phyloP scores from a whole-genome alignment of 2,113 vertebrate species.

The Opisthocomus hoazin region DNA sequence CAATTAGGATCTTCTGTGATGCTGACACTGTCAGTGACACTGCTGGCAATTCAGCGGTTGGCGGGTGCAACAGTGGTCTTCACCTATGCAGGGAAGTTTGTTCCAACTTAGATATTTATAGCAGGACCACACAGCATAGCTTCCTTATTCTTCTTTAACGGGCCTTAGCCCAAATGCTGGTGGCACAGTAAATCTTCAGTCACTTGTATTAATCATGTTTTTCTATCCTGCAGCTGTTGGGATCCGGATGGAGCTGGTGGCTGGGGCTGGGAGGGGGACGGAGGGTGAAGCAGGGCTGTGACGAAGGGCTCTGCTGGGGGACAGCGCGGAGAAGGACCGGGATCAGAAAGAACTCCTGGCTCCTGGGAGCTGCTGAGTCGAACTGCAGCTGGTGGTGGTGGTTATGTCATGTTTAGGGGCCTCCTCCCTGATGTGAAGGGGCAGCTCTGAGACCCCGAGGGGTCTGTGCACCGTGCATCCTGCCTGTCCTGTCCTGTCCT shows the following conservation, averaged over 20 bases:
- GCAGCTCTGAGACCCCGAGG: not conserved
- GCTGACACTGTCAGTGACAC: not conserved
- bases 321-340: not conserved
- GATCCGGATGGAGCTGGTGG: not conserved
- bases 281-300: not conserved
- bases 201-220: not conserved
- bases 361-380: not conserved
- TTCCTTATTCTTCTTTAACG: not conserved
- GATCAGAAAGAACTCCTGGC: not conserved
- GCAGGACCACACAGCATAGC: not conserved
- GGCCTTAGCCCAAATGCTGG: not conserved
- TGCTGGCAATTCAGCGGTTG: not conserved
- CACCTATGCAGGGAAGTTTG: not conserved
- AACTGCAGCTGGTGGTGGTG: not conserved
- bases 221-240: not conserved
- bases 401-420: not conserved
- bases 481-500: not conserved
- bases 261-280: not conserved
- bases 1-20: not conserved
- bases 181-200: not conserved
- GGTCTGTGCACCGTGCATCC: not conserved
- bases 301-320: not conserved
- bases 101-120: not conserved
- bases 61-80: not conserved
- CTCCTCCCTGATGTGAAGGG: not conserved